Base-by-base conservation (phyloP, 2,888 invertebrate genomes). In the Ennomos quercinarius region DNA sequence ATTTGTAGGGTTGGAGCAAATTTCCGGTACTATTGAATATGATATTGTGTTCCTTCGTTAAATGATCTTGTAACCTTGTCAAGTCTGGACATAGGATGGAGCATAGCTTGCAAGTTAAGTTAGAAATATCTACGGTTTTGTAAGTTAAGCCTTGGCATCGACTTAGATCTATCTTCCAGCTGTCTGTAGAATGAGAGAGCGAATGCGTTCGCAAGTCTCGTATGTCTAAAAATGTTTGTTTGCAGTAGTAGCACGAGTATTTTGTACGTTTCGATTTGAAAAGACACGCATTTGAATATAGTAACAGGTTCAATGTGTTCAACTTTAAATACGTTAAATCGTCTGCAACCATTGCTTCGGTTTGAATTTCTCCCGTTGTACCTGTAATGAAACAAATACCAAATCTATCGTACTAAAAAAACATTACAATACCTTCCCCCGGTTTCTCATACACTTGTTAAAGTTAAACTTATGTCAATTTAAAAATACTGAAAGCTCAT, bases 281-380 rank as follows among this genome's bases (percentile, higher is more conserved):
- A 0, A 84, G 63, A 43, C 83, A 84, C 11, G 86, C 59, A 50
- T 87, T 87, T 0, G 87, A 86, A 48, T 86, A 78, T 12, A 74
- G 61, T 10, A 85, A 63, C 0, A 88, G 71, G 56, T 81, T 82
- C 0, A 83, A 43, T 0, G 86, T 78, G 66, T 86, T 84, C 27
- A 27, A 68, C 64, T 42, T 36, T 43, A 12, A 2, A 38, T 38
- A 2, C n/a, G 35, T 35, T 11, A 8, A 10, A 17, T 42, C 17
- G 42, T 4, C n/a, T 27, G n/a, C 27, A n/a, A 3, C 10, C 10
- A 47, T 17, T 12, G 39, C 40, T 34, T 40, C 11, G 12, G 9
- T 48, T 37, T 13, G 45, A 13, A 34, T 27, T 27, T 27, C 6
- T 27, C 5, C 27, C 5, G 17, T 17, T 17, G 27, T 27, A 27